Evolutionary conservation across 2,113 vertebrate genomes (phyloP).

Genomic region (Elanus axillaris): DNA sequence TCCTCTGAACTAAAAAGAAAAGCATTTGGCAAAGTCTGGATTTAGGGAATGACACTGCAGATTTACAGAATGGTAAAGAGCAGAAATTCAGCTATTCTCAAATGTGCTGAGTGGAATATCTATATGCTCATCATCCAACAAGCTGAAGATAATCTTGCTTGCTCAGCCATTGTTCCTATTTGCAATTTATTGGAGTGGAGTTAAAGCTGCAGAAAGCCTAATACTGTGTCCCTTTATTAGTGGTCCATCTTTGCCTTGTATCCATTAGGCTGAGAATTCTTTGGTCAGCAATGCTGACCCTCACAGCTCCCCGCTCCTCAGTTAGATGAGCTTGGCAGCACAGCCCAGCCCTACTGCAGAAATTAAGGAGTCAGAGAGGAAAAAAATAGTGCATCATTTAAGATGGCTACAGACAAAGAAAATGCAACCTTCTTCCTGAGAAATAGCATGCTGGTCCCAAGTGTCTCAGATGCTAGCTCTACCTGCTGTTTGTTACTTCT

Average conservation of each 20-base stretch:
- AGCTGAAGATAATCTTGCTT: neutral
- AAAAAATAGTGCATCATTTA: neutral
- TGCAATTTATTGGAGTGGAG: neutral
- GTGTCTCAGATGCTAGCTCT: neutral
- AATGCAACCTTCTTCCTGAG: neutral
- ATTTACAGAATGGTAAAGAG: neutral
- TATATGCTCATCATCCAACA: neutral
- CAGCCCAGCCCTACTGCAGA: neutral
- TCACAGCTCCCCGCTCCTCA: neutral
- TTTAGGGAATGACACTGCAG: slow-evolving; percentile 11
- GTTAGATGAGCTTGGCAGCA: neutral
- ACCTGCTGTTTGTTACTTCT: neutral
- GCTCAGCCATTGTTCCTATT: neutral
- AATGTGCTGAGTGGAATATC: neutral
- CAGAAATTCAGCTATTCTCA: slow-evolving; percentile 1
- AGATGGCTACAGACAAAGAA: neutral
- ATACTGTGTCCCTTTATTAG: neutral
- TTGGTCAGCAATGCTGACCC: neutral
- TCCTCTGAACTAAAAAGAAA: slow-evolving; percentile 10
- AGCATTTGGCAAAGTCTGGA: neutral
- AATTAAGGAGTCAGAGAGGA: neutral
- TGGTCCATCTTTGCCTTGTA: neutral
- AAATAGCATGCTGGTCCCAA: neutral
- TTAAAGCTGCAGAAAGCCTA: neutral
- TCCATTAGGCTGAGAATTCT: neutral